Evolutionary conservation across 2,113 vertebrate genomes (phyloP).

Genomic region (Myotis brandtii): DNA sequence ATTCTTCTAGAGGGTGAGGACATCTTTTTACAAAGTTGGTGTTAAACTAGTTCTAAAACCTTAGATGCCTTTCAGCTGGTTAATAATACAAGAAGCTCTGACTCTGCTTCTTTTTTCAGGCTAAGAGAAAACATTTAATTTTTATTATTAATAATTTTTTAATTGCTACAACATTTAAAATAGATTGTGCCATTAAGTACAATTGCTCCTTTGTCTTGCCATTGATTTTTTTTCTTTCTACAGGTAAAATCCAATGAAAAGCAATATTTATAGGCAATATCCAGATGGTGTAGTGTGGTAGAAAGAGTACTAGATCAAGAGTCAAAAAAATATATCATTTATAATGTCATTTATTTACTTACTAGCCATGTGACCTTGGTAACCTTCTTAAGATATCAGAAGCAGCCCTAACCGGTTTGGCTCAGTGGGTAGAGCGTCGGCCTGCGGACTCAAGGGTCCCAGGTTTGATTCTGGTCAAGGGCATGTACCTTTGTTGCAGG

Average conservation of each 20-base stretch:
- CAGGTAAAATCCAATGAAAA: neutral
- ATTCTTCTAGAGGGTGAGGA: neutral
- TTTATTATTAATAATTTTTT: conserved; percentile 8
- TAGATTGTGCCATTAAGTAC: neutral
- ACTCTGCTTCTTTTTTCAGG: neutral
- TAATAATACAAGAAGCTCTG: neutral
- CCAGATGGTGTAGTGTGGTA: neutral
- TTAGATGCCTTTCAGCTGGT: neutral
- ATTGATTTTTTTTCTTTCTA: conserved; percentile 4
- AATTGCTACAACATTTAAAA: conserved; percentile 1
- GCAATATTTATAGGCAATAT: neutral
- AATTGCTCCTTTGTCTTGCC: neutral
- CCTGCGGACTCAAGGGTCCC: too few species aligned
- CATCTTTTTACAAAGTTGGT: neutral
- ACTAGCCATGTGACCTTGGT: neutral
- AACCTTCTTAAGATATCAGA: neutral
- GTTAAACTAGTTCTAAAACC: neutral
- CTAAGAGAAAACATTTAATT: neutral
- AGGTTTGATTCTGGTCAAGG: too few species aligned
- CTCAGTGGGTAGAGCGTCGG: too few species aligned
- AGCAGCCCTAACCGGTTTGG: neutral
- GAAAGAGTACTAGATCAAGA: neutral
- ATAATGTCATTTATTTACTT: neutral
- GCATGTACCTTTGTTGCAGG: too few species aligned
- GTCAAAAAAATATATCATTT: neutral